Base-by-base conservation (phyloP, 2,888 invertebrate species). In the Druceiella hillmani region DNA sequence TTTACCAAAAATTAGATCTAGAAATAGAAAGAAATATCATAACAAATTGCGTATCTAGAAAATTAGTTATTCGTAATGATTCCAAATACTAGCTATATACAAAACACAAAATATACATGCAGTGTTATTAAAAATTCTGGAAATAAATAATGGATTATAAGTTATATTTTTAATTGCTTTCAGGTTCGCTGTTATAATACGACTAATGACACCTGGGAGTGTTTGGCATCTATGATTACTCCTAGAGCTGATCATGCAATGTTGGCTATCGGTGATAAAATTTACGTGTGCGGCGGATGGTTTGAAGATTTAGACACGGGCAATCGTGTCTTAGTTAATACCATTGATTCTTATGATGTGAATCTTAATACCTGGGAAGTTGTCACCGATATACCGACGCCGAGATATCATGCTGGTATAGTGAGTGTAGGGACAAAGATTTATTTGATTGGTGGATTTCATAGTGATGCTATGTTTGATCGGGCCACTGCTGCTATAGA, bases 391-490 rank as follows among this genome's bases (percentile, higher is more conserved):
- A 71, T 83, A 34, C 82, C 82, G 2, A 77, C 77, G 0, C 80
- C 83, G 2, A 65, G 82, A 33, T 81, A 79, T 53, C 82, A 83
- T 52, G 77, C 81, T 1, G 81, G 81, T 2, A 77, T 81, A 33
- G 77, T 79, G 4, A 67, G 76, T 13, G 69, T 80, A 11, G 68
- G 74, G 17, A 62, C 69, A 12, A 74, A 75, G 52, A 73, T 84
- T 28, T 81, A 80, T 54, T 76, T 83, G 47, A 76, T 83, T 42
- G 84, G 83, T 7, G 84, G 84, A 1, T 76, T 82, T 55, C 74
- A 77, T 38, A 76, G 77, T 27, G 78, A 81, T 50, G 78, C 74
- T 22, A 76, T 78, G 50, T 81, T 80, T 50, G 78, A 81, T 54
- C 70, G 77, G 36, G 78, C 79, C 42, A 79, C 81, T 38, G 75